These are phyloP conservation scores for Zosterops hypoxanthus DNA, from an alignment of 2,113 vertebrate species.

Conservation along the genomic window DNA sequence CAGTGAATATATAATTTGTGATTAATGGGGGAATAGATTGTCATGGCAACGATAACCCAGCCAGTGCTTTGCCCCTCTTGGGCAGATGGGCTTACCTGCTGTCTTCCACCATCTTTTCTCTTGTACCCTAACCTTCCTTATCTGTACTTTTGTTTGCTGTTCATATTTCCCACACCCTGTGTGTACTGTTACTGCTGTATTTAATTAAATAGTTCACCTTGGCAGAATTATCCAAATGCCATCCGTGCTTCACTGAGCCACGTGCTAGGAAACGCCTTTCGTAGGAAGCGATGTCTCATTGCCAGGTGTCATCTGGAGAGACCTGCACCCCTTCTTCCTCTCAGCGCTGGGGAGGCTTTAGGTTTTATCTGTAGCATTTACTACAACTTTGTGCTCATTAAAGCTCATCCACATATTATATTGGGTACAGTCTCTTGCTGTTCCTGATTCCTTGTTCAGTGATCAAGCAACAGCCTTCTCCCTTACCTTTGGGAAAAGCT, in stretches of 20 bases:
- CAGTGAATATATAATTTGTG: not conserved
- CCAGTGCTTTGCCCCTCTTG: not conserved
- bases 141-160: not conserved
- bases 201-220: not conserved
- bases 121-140: not conserved
- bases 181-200: not conserved
- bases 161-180: not conserved
- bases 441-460: not conserved
- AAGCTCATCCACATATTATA: not conserved
- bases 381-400: not conserved
- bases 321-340: not conserved
- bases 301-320: not conserved
- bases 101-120: not conserved
- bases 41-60: not conserved
- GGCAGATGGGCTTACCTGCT: not conserved
- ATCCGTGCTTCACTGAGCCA: not conserved
- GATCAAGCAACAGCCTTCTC: not conserved
- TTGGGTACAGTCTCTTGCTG: not conserved
- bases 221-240: not conserved
- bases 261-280: not conserved
- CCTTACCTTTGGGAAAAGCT: not conserved
- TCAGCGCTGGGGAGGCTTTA: not conserved
- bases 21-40: not conserved
- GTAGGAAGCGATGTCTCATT: not conserved
- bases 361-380: not conserved